phyloP scores from a whole-genome alignment of 2,888 invertebrate genomes.

The Prosopocoilus inquinatus region DNA sequence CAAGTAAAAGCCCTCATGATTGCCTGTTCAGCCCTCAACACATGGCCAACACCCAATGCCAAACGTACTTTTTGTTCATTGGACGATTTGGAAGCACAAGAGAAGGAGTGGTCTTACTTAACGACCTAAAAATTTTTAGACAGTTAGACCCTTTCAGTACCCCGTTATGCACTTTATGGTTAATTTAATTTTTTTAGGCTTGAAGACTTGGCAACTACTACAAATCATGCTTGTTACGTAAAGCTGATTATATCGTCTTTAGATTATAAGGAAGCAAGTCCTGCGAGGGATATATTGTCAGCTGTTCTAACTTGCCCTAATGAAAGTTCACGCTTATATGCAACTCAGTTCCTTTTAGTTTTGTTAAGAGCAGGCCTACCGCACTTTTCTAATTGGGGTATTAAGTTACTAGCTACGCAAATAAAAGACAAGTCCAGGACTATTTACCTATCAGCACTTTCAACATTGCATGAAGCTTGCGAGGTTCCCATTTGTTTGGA shows the following conservation, averaged over 20 bases:
- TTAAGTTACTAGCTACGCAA: conserved; percentile 80
- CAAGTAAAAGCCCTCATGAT: conserved; percentile 76
- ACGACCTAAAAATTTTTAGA: conserved; percentile 71
- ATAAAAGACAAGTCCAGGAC: conserved; percentile 79
- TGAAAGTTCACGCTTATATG: conserved; percentile 73
- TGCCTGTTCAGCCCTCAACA: conserved; percentile 86
- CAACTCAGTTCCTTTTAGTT: conserved; percentile 87
- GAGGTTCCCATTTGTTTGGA: conserved; percentile 78
- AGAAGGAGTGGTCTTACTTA: conserved; percentile 68
- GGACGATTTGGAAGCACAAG: conserved; percentile 78
- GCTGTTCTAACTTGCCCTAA: conserved; percentile 58
- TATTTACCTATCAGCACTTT: conserved; percentile 77
- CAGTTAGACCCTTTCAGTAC: conserved; percentile 56
- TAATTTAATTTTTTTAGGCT: conserved; percentile 57
- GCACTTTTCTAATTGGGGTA: conserved; percentile 82
- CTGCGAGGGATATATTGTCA: conserved; percentile 56
- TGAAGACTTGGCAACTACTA: conserved; percentile 74
- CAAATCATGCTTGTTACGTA: conserved; percentile 88
- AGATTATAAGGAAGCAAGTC: conserved; percentile 78
- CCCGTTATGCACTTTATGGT: conserved; percentile 3
- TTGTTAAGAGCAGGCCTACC: conserved; percentile 74
- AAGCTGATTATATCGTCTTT: conserved; percentile 90
- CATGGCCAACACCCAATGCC: conserved; percentile 85
- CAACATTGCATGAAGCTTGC: conserved; percentile 89
- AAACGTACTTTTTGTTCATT: conserved; percentile 91